phyloP scores from a whole-genome alignment of 2,797 vertebrate genomes.

The Threskiornis aethiopicus region DNA sequence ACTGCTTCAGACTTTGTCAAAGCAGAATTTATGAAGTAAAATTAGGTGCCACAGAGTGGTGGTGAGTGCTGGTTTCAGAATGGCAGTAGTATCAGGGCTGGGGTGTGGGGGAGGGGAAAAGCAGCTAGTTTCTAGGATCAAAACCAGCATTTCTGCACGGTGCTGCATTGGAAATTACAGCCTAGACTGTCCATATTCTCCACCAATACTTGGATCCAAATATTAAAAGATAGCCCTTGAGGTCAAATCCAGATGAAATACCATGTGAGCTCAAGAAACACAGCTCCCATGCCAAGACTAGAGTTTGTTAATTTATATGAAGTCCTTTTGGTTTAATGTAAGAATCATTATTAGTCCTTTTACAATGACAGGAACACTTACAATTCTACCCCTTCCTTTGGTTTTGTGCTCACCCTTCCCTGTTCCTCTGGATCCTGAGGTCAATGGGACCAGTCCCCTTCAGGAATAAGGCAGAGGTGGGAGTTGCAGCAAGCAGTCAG shows the following conservation, averaged over 20 bases:
- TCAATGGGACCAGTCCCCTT: not conserved
- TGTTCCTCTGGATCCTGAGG: not conserved
- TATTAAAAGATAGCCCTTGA: not conserved
- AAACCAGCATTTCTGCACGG: not conserved
- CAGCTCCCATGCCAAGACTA: not conserved
- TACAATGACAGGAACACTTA: not conserved
- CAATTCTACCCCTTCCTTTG: not conserved
- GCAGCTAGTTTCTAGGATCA: not conserved
- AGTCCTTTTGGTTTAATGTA: not conserved
- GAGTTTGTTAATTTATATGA: not conserved
- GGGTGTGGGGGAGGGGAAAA: fast-evolving
- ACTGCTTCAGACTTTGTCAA: not conserved
- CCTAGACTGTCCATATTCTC: not conserved
- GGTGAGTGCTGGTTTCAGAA: not conserved
- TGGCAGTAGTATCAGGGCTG: not conserved
- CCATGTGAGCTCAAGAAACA: not conserved
- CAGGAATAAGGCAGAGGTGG: not conserved
- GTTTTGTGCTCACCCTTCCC: not conserved
- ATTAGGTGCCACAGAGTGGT: not conserved
- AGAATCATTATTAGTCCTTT: not conserved
- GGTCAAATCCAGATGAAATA: not conserved
- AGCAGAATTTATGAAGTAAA: not conserved
- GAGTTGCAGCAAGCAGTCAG: not conserved
- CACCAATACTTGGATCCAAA: not conserved
- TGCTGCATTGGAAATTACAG: not conserved